These are phyloP conservation scores for Carettochelys insculpta DNA, from an alignment of 2,113 vertebrate genomes.

Conservation along the genomic window DNA sequence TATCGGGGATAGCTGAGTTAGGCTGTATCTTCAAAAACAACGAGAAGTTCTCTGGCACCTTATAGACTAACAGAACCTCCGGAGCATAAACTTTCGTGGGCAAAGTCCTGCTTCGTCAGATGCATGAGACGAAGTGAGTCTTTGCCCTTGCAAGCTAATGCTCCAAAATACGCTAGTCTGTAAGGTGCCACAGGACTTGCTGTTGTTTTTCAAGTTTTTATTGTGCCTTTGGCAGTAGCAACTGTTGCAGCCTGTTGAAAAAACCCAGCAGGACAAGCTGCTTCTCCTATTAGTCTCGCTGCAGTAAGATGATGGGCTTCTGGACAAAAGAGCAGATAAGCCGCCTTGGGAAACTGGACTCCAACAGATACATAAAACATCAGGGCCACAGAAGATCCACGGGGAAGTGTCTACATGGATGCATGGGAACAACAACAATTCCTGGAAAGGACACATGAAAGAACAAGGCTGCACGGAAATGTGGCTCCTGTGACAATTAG, in stretches of 20 bases:
- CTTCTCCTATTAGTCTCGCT: neutral
- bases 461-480: conserved; percentile 4
- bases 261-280: neutral
- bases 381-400: conserved; percentile 10
- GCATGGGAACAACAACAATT: neutral
- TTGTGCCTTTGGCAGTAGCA: neutral
- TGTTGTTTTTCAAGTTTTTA: no score
- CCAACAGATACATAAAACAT: conserved; percentile 2
- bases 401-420: conserved; percentile 23
- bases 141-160: no score
- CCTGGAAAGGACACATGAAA: conserved; percentile 1
- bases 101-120: no score
- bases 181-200: no score
- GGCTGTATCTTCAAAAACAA: no score
- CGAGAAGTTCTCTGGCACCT: no score
- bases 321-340: neutral
- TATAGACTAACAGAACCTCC: no score
- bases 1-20: no score
- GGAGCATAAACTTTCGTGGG: no score
- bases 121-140: no score
- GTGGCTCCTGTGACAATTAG: neutral
- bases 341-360: neutral
- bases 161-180: no score
- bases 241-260: conserved; percentile 35
- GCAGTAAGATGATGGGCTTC: neutral